Conservation (phyloP, 2,113 vertebrate genomes). For the Cygnus atratus region DNA sequence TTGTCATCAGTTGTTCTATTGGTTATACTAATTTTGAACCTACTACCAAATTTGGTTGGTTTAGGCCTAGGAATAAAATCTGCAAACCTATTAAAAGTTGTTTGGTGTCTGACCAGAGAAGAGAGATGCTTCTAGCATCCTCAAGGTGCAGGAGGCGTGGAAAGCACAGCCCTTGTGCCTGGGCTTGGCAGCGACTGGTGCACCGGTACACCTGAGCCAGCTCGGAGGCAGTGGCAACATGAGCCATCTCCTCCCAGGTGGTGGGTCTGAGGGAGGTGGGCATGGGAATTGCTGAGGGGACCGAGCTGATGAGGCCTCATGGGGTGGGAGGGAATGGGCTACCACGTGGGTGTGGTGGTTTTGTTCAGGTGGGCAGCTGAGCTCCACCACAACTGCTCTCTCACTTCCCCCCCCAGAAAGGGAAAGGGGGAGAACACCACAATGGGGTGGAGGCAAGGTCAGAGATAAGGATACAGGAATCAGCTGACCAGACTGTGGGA, state of each 20-base stretch:
- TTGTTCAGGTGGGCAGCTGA: too few relatives aligned
- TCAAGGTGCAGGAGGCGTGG: not conserved
- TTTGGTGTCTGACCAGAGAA: not conserved
- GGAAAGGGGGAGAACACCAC: too few relatives aligned
- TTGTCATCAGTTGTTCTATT: not conserved
- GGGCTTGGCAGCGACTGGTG: not conserved
- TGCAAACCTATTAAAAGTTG: not conserved
- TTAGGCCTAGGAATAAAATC: not conserved
- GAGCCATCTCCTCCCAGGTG: not conserved
- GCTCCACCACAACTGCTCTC: too few relatives aligned
- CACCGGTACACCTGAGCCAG: not conserved
- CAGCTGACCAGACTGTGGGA: not conserved
- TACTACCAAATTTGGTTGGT: not conserved
- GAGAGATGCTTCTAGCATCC: not conserved
- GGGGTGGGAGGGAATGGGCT: not conserved
- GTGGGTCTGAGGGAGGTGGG: not conserved
- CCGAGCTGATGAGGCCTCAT: not conserved
- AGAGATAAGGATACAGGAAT: not conserved
- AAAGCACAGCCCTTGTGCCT: not conserved
- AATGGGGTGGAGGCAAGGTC: not conserved
- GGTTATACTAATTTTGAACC: not conserved
- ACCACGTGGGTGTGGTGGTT: too few relatives aligned
- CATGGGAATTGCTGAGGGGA: not conserved
- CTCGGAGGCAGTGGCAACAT: accelerated
- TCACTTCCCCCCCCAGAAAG: too few relatives aligned